phyloP scores from a whole-genome alignment of 2,888 invertebrate species.

The Chrysolina americana region DNA sequence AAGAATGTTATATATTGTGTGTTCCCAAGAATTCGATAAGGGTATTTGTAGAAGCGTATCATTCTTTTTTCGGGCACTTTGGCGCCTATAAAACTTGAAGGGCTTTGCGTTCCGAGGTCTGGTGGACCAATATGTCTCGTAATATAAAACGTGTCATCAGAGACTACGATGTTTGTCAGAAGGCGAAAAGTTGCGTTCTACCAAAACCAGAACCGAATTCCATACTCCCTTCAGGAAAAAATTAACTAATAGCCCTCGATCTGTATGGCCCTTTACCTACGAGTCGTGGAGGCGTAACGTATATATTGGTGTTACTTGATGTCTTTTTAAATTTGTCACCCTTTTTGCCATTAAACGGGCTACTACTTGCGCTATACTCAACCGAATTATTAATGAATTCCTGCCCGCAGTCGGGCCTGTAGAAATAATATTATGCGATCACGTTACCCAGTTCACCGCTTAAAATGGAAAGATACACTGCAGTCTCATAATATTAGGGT shows the following conservation, averaged over 20 bases:
- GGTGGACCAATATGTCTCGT: neutral
- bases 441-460: no score
- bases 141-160: neutral
- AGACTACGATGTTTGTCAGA: neutral
- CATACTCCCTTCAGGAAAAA: neutral
- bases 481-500: neutral
- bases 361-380: neutral
- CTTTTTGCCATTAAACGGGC: neutral
- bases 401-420: neutral
- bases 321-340: neutral
- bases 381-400: neutral
- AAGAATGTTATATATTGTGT: neutral
- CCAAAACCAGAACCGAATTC: neutral
- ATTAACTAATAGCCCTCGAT: neutral
- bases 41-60: neutral
- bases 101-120: neutral
- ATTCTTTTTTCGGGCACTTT: neutral
- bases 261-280: slow-evolving; percentile 1
- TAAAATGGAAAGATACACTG: neutral
- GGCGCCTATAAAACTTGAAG: neutral
- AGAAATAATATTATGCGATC: no score
- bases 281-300: slow-evolving; percentile 6
- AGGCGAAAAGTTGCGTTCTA: neutral
- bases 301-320: neutral
- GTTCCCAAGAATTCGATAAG: neutral